These are phyloP conservation scores for Atrichornis clamosus DNA, from an alignment of 2,113 vertebrate species.

Conservation along the genomic window DNA sequence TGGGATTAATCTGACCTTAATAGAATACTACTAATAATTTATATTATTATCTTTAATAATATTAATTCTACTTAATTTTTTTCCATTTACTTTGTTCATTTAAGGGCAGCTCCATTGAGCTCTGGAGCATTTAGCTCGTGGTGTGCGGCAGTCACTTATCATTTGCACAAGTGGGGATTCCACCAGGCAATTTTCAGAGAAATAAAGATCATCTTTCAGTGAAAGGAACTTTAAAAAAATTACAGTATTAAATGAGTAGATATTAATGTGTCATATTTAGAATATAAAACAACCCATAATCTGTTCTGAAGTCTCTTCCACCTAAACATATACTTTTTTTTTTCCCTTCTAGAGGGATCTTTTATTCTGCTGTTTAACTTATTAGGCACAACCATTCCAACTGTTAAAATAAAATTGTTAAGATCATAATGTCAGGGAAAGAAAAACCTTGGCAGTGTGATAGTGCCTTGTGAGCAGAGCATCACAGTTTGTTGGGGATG, in stretches of 20 bases:
- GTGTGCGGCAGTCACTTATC: conserved; percentile 51
- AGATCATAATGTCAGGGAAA: conserved; percentile 39
- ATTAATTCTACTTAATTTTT: conserved; percentile 69
- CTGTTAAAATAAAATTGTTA: conserved; percentile 38
- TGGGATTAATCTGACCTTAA: conserved; percentile 71
- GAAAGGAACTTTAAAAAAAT: conserved; percentile 59
- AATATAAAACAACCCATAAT: conserved; percentile 61
- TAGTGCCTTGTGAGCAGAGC: background rate
- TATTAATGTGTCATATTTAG: conserved; percentile 53
- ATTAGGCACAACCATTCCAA: conserved; percentile 23
- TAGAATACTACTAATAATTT: conserved; percentile 73
- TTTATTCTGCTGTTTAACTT: conserved; percentile 46
- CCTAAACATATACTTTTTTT: conserved; percentile 2
- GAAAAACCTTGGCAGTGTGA: conserved; percentile 30
- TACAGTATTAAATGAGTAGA: conserved; percentile 58
- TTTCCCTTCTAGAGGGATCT: conserved; percentile 6
- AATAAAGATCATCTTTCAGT: conserved; percentile 64
- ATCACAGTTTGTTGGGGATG: background rate
- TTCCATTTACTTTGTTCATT: conserved; percentile 64
- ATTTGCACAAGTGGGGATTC: conserved; percentile 48
- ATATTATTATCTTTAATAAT: conserved; percentile 74
- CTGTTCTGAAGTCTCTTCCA: conserved; percentile 31
- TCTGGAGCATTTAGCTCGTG: conserved; percentile 47
- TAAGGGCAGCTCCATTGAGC: conserved; percentile 43
- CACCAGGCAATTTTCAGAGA: conserved; percentile 58